Evolutionary conservation across 2,797 vertebrate genomes (phyloP).

Genomic region (Syngnathus acus): DNA sequence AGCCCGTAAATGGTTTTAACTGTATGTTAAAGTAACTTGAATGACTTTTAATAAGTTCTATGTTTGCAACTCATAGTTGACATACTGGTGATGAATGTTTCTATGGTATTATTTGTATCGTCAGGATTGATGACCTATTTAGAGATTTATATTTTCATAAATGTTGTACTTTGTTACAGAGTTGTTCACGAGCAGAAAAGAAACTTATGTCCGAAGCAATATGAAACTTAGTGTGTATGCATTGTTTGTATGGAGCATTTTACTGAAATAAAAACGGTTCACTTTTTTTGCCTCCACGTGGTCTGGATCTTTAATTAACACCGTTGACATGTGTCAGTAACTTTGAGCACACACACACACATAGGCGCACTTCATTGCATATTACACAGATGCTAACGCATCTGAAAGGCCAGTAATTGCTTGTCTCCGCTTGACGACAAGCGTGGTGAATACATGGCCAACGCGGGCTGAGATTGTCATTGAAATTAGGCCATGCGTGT

Average conservation of each 20-base stretch:
- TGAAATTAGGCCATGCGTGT: constrained; percentile 49
- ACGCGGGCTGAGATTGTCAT: constrained; percentile 53
- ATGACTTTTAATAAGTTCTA: constrained; percentile 95
- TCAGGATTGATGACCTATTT: constrained; percentile 90
- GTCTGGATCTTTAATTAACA: constrained; percentile 15
- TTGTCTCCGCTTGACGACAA: constrained; percentile 34
- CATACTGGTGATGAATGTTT: constrained; percentile 97
- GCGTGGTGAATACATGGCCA: constrained; percentile 53
- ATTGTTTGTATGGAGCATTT: constrained; percentile 95
- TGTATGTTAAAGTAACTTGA: constrained; percentile 94
- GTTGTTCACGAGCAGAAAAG: constrained; percentile 84
- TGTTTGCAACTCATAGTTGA: constrained; percentile 93
- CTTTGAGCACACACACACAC: neutral
- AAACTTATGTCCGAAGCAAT: constrained; percentile 86
- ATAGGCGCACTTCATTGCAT: neutral
- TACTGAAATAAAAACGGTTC: constrained; percentile 78
- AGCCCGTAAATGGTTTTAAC: constrained; percentile 77
- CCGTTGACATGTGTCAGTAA: neutral
- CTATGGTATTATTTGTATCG: constrained; percentile 99
- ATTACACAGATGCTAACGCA: constrained; percentile 30
- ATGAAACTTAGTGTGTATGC: constrained; percentile 94
- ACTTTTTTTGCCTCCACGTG: constrained; percentile 61
- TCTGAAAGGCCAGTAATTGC: constrained; percentile 59
- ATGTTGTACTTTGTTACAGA: constrained; percentile 99
- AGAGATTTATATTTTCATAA: constrained; percentile 99